Evolutionary conservation across 2,888 invertebrate genomes (phyloP).

Genomic region (Ectobius pallidus): DNA sequence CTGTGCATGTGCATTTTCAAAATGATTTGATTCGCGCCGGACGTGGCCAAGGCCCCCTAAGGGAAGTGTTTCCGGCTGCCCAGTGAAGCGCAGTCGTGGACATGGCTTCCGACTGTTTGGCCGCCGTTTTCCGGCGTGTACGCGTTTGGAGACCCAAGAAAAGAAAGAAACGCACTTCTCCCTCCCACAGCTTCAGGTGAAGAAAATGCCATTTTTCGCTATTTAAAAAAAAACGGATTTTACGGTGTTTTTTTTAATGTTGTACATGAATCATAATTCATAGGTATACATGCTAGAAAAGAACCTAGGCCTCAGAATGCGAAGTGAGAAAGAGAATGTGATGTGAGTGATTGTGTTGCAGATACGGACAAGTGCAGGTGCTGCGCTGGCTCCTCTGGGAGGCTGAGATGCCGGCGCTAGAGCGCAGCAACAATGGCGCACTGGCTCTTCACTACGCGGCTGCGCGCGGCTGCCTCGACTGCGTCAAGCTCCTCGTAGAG

Average conservation of each 20-base stretch:
- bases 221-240: no score
- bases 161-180: slow-evolving; percentile 27
- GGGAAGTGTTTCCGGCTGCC: not conserved
- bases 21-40: no score
- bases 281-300: no score
- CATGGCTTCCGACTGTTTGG: not conserved
- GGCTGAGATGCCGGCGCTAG: slow-evolving; percentile 61
- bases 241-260: no score
- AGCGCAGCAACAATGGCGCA: slow-evolving; percentile 66
- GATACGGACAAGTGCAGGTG: slow-evolving; percentile 62
- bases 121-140: not conserved
- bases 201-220: no score
- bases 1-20: no score
- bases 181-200: no score
- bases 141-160: slow-evolving; percentile 31
- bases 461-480: slow-evolving; percentile 84
- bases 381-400: slow-evolving; percentile 66
- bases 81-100: not conserved
- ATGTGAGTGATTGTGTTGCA: slow-evolving; percentile 49
- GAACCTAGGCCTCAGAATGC: not conserved
- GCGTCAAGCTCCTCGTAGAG: slow-evolving; percentile 79
- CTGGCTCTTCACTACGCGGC: slow-evolving; percentile 88
- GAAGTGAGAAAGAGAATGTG: no score
- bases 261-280: no score
- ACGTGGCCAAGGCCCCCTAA: no score